These are phyloP conservation scores for Margaritifera margaritifera DNA, from an alignment of 2,888 invertebrate genomes.

Conservation along the genomic window DNA sequence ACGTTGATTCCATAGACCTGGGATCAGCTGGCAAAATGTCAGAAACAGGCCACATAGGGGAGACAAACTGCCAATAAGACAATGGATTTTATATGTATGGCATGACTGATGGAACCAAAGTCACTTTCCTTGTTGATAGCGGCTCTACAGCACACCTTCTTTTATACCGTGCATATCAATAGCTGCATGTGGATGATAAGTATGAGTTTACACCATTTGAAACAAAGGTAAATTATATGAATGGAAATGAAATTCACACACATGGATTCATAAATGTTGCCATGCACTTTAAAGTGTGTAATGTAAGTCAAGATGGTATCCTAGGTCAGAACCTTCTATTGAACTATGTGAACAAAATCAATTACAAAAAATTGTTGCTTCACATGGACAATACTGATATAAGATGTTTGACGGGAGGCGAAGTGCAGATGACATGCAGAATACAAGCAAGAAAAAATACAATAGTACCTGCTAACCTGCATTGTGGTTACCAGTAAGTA, in stretches of 20 bases:
- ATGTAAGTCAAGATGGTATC: neutral
- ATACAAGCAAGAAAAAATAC: constrained; percentile 5
- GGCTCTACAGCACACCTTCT: too few relatives aligned
- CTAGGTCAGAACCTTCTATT: neutral
- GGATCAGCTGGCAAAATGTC: neutral
- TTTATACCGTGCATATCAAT: too few relatives aligned
- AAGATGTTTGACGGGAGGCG: too few relatives aligned
- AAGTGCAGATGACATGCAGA: constrained; percentile 4
- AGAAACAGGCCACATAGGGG: neutral
- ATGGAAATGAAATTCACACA: too few relatives aligned
- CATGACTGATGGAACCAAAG: too few relatives aligned
- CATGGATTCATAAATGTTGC: neutral
- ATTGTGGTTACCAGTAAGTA: constrained; percentile 10
- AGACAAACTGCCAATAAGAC: neutral
- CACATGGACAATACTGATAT: too few relatives aligned
- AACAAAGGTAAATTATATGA: too few relatives aligned
- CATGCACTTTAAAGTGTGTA: constrained; percentile 12
- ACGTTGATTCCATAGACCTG: constrained; percentile 9
- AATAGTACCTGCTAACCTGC: constrained; percentile 3
- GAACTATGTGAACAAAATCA: constrained; percentile 9
- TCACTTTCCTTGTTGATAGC: too few relatives aligned
- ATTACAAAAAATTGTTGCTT: constrained; percentile 12
- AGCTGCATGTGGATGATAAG: too few relatives aligned
- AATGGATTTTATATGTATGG: constrained; percentile 1
- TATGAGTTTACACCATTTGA: too few relatives aligned